phyloP scores from a whole-genome alignment of 2,797 vertebrate genomes.

The Enteromius paludinosus region DNA sequence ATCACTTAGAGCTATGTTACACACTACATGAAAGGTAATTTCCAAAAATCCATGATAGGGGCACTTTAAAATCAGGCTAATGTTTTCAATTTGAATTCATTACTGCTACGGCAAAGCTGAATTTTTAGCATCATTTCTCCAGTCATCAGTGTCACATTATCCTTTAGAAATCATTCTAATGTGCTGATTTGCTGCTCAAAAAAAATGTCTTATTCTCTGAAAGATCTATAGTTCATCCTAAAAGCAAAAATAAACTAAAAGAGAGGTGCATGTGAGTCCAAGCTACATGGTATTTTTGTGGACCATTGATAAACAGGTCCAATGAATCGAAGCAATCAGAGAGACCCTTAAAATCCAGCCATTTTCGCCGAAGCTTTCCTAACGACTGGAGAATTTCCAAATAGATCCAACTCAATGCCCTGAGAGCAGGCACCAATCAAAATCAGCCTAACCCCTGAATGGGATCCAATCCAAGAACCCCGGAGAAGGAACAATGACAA shows the following conservation, averaged over 20 bases:
- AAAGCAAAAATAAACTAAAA: background rate
- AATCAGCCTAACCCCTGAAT: constrained; percentile 40
- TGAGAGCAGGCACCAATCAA: constrained; percentile 29
- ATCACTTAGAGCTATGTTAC: too few relatives aligned
- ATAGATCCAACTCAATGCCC: constrained; percentile 3
- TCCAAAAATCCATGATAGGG: too few relatives aligned
- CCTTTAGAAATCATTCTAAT: background rate
- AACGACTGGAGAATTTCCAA: constrained; percentile 21
- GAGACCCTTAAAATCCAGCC: constrained; percentile 21
- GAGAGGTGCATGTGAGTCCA: background rate
- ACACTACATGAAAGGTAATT: too few relatives aligned
- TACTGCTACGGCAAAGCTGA: background rate
- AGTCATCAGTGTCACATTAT: background rate
- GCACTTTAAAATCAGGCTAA: too few relatives aligned
- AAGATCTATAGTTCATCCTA: background rate
- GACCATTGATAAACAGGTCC: constrained; percentile 11
- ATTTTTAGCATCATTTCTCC: background rate
- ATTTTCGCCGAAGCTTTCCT: constrained; percentile 38
- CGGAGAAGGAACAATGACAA: constrained; percentile 32
- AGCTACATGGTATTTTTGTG: constrained; percentile 6
- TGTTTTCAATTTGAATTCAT: background rate
- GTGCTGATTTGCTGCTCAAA: background rate
- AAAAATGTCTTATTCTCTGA: background rate
- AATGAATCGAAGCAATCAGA: constrained; percentile 38
- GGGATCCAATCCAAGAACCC: constrained; percentile 42